Conservation (phyloP, 2,797 vertebrate species). For the Brachyrhaphis roseni region DNA sequence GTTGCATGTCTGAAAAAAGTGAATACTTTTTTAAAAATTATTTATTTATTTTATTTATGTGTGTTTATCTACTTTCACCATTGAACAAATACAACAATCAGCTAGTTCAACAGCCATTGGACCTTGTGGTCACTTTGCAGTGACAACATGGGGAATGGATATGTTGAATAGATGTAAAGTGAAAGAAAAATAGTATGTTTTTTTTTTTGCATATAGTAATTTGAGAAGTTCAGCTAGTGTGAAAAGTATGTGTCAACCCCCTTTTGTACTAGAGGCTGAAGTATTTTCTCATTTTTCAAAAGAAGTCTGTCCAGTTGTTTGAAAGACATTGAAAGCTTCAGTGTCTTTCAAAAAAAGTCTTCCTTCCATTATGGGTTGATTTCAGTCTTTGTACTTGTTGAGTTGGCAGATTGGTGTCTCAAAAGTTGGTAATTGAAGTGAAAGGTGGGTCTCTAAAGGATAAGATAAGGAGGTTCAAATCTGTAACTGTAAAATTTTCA, state of each 20-base stretch:
- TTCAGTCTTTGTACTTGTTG: not conserved
- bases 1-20: slow-evolving; percentile 50
- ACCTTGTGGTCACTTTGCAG: not conserved
- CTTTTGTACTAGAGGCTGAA: not conserved
- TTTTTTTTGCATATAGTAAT: not conserved
- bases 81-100: slow-evolving; percentile 12
- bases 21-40: slow-evolving; percentile 32
- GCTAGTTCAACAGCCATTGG: not conserved
- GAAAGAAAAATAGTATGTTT: not conserved
- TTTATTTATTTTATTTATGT: slow-evolving; percentile 15
- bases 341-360: not conserved
- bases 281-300: not conserved
- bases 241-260: not conserved
- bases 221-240: not conserved
- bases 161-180: not conserved
- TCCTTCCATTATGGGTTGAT: not conserved
- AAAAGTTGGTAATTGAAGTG: not conserved
- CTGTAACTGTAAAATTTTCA: not conserved
- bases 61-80: slow-evolving; percentile 36
- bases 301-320: not conserved
- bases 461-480: not conserved
- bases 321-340: not conserved
- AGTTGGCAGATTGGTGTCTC: not conserved
- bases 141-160: too few species aligned
- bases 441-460: not conserved